phyloP scores from a whole-genome alignment of 2,888 invertebrate species.

The Eupelmus urozonus region DNA sequence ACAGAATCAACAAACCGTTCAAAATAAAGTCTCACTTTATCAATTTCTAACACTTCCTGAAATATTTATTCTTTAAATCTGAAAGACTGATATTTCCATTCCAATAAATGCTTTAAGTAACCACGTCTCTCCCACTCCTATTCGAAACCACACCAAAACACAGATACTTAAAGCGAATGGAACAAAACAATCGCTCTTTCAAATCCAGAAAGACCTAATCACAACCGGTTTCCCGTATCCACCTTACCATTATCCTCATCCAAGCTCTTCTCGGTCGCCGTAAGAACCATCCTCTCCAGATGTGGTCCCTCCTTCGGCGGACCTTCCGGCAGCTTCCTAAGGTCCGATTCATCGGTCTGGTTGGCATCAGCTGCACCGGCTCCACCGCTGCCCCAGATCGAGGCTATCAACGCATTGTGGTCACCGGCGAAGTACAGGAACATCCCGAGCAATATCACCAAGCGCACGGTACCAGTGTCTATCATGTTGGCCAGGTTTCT shows the following conservation, averaged over 20 bases:
- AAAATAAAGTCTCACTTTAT: too few relatives aligned
- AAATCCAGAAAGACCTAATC: too few relatives aligned
- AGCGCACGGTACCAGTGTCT: slow-evolving; percentile 77
- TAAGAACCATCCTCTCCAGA: slow-evolving; percentile 42
- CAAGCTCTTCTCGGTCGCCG: slow-evolving; percentile 44
- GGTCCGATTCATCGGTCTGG: slow-evolving; percentile 11
- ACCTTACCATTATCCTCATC: slow-evolving; percentile 62
- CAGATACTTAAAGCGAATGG: too few relatives aligned
- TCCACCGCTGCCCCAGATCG: slow-evolving; percentile 76
- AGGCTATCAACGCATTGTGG: slow-evolving; percentile 78
- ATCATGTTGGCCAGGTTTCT: slow-evolving; percentile 68
- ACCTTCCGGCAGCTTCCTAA: slow-evolving; percentile 41
- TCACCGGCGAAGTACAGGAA: slow-evolving; percentile 80
- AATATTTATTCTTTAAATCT: too few relatives aligned
- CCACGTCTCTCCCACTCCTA: too few relatives aligned
- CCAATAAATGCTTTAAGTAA: too few relatives aligned
- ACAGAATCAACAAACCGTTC: too few relatives aligned
- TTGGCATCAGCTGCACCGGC: slow-evolving; percentile 8
- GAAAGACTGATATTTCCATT: too few relatives aligned
- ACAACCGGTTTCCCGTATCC: background rate
- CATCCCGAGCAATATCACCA: slow-evolving; percentile 79
- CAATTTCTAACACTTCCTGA: too few relatives aligned
- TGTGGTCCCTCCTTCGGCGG: slow-evolving; percentile 27
- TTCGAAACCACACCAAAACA: too few relatives aligned
- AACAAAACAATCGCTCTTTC: too few relatives aligned